A percentile compares a stretch with the other conserved stretches of the same genome.
Conservation (phyloP, 2,113 vertebrate species). For the Melanostigma gelatinosum region DNA sequence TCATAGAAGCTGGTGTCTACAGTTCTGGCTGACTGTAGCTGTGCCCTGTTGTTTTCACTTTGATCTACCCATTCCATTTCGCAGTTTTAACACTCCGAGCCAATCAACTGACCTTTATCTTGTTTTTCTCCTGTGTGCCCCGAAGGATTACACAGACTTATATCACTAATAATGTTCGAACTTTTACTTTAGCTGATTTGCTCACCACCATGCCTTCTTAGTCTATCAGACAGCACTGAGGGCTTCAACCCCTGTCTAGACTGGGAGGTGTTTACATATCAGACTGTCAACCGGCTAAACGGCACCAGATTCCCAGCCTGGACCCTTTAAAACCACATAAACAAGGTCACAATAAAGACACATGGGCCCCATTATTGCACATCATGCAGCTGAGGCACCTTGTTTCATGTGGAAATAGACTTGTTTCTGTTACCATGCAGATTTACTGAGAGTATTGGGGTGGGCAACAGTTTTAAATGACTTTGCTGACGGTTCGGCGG, state of each 20-base stretch:
- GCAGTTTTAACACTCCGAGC: not conserved
- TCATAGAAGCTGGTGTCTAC: not conserved
- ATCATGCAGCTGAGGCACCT: constrained; percentile 15
- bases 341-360: constrained; percentile 67
- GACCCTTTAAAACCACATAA: constrained; percentile 52
- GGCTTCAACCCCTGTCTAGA: not conserved
- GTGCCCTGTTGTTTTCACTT: not conserved
- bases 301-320: constrained; percentile 48
- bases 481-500: no score
- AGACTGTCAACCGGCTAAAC: constrained; percentile 64
- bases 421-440: no score
- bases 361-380: constrained; percentile 46
- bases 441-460: not conserved
- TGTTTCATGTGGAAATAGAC: constrained; percentile 17
- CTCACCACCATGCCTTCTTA: not conserved
- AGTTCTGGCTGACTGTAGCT: not conserved
- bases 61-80: not conserved
- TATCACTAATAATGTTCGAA: not conserved
- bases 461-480: not conserved
- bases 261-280: constrained; percentile 69
- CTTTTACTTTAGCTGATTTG: not conserved
- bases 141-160: not conserved
- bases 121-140: not conserved
- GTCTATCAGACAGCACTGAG: constrained; percentile 15
- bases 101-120: no score